Conservation (phyloP, 2,888 invertebrate species). For the Diadegma fenestrale region DNA sequence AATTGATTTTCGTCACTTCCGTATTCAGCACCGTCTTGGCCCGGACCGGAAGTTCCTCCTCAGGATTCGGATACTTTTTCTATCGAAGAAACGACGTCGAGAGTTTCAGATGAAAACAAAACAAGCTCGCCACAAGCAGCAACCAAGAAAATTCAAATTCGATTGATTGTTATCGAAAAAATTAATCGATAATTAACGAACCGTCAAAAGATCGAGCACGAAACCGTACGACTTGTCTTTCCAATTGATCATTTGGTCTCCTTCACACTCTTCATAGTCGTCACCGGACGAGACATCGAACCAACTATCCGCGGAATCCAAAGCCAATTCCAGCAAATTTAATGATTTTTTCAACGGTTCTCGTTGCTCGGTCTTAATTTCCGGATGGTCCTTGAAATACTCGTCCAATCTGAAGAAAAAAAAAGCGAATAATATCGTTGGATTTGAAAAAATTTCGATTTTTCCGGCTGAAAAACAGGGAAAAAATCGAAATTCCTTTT, state of each 20-base stretch:
- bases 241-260: conserved; percentile 76
- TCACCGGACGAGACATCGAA: conserved; percentile 43
- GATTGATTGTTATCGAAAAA: neutral
- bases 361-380: conserved; percentile 56
- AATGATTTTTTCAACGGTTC: conserved; percentile 61
- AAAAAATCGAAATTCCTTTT: too few species aligned
- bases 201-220: conserved; percentile 78
- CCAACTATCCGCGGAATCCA: conserved; percentile 66
- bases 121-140: neutral
- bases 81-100: conserved; percentile 49
- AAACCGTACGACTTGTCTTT: conserved; percentile 74
- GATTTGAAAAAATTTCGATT: too few species aligned
- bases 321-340: conserved; percentile 53
- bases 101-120: neutral
- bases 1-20: conserved; percentile 67
- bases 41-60: conserved; percentile 76
- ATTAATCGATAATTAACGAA: conserved; percentile 51
- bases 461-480: too few species aligned
- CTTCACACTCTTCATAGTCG: conserved; percentile 55
- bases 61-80: conserved; percentile 79
- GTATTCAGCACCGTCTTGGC: conserved; percentile 75
- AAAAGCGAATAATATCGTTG: too few species aligned
- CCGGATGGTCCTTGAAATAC: conserved; percentile 68
- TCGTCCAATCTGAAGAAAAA: conserved; percentile 62
- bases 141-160: neutral